phyloP scores from a whole-genome alignment of 2,113 vertebrate species.

The Rhinopomastus cyanomelas region DNA sequence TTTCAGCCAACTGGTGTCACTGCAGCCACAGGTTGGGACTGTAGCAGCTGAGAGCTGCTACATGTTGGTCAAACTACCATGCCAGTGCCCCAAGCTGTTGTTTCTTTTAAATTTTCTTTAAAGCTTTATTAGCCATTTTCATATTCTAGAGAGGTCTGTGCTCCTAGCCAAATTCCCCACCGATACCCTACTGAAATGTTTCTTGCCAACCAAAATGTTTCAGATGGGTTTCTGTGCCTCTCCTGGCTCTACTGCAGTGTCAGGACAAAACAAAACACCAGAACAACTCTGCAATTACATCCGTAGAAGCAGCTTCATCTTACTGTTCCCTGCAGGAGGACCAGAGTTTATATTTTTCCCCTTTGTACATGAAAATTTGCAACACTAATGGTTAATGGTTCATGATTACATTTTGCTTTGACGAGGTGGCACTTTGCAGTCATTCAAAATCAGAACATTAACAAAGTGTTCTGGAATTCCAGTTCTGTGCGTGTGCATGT shows the following conservation, averaged over 20 bases:
- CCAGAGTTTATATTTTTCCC: background rate
- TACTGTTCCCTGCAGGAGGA: background rate
- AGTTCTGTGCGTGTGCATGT: fast-evolving
- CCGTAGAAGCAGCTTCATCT: background rate
- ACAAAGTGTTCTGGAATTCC: background rate
- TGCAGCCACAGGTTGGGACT: background rate
- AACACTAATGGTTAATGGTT: background rate
- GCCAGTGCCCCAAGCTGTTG: background rate
- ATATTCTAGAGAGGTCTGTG: background rate
- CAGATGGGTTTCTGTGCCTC: background rate
- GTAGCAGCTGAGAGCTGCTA: background rate
- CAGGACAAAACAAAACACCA: background rate
- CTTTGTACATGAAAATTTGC: background rate
- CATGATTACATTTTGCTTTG: background rate
- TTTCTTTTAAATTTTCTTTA: background rate
- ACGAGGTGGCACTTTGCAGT: background rate
- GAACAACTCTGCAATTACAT: background rate
- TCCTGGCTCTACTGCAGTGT: background rate
- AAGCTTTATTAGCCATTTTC: background rate
- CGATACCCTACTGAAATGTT: too few relatives aligned
- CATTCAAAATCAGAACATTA: background rate
- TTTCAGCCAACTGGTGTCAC: fast-evolving
- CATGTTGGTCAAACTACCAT: background rate
- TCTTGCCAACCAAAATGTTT: background rate
- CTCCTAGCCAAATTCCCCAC: background rate